A percentile compares a stretch with the other conserved stretches of the same genome.
phyloP scores from a whole-genome alignment of 1,140 invertebrate genomes.

The Drosophila arawakana region DNA sequence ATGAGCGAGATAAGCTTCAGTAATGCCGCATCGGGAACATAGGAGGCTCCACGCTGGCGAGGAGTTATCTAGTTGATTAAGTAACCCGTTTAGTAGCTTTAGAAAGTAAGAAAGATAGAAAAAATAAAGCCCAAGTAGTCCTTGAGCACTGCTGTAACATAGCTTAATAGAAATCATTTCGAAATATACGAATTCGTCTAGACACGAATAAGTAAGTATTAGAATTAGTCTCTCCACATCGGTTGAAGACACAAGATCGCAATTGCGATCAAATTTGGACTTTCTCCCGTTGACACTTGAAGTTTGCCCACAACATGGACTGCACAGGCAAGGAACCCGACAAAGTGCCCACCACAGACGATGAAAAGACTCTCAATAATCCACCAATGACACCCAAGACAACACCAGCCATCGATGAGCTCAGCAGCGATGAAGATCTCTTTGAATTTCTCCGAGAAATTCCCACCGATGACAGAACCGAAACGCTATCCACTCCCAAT shows the following conservation, averaged over 20 bases:
- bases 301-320: conserved; percentile 17
- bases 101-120: background rate
- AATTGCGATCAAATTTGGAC: conserved; percentile 15
- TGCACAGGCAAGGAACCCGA: conserved; percentile 13
- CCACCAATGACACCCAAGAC: background rate
- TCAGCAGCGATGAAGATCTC: conserved; percentile 23
- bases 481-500: background rate
- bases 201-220: conserved; percentile 25
- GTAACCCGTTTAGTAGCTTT: background rate
- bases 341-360: conserved; percentile 18
- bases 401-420: conserved; percentile 14
- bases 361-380: conserved; percentile 15
- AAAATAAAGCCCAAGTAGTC: conserved; percentile 22
- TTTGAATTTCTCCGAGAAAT: conserved; percentile 16
- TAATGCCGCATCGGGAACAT: background rate
- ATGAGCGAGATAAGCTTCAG: conserved; percentile 63
- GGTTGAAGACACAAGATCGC: conserved; percentile 19
- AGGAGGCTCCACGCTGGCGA: background rate
- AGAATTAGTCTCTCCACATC: conserved; percentile 13
- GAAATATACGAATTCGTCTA: conserved; percentile 17
- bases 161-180: conserved; percentile 11
- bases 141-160: background rate
- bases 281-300: conserved; percentile 1
- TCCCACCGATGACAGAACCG: conserved; percentile 9
- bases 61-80: background rate